Evolutionary conservation across 2,797 vertebrate genomes (phyloP).

Genomic region (Notolepis coatsorum): DNA sequence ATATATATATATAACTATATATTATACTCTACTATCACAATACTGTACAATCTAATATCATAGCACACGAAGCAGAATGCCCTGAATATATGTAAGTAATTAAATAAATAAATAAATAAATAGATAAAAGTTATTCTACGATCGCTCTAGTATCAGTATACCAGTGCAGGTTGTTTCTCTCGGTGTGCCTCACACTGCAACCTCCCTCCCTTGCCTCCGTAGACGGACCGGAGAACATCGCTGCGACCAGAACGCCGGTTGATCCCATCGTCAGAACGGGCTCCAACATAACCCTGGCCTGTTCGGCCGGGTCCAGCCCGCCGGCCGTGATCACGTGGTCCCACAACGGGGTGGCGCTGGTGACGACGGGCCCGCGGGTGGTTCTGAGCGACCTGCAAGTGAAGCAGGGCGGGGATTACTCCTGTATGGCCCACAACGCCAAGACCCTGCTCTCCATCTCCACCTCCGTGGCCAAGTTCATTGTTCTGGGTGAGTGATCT

Average conservation of each 20-base stretch:
- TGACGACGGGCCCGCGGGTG: not conserved
- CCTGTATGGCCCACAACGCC: slow-evolving; percentile 59
- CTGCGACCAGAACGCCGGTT: not conserved
- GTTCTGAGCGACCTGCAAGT: slow-evolving; percentile 10
- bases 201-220: not conserved
- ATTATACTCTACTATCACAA: too few relatives aligned
- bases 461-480: slow-evolving; percentile 17
- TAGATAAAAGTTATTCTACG: too few relatives aligned
- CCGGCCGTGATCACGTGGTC: slow-evolving; percentile 57
- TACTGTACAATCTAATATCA: too few relatives aligned
- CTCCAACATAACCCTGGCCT: slow-evolving; percentile 59
- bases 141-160: too few relatives aligned
- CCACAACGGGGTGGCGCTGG: not conserved
- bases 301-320: slow-evolving; percentile 55
- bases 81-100: too few relatives aligned
- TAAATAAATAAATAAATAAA: too few relatives aligned
- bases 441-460: slow-evolving; percentile 27
- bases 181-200: too few relatives aligned
- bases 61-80: too few relatives aligned
- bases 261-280: slow-evolving; percentile 1
- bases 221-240: slow-evolving; percentile 73
- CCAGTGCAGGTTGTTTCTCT: too few relatives aligned
- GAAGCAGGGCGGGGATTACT: slow-evolving; percentile 23
- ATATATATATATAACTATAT: too few relatives aligned
- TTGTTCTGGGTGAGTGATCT: slow-evolving; percentile 68